Evolutionary conservation across 2,113 vertebrate species (phyloP).

Genomic region (Capricornis sumatraensis): DNA sequence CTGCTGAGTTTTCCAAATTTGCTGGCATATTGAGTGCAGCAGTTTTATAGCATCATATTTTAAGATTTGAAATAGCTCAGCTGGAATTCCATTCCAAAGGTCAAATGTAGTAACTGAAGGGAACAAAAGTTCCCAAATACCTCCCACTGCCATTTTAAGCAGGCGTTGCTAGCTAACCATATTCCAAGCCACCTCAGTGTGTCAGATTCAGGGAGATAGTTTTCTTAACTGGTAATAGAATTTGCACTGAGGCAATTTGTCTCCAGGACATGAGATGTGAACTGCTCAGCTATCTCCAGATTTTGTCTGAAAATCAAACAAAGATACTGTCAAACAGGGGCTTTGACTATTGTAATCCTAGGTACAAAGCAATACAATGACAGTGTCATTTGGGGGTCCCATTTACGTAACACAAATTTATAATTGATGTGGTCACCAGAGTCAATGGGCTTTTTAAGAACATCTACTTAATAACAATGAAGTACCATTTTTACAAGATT

Average conservation of each 20-base stretch:
- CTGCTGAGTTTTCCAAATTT: neutral
- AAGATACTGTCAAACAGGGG: neutral
- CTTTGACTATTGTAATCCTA: conserved; percentile 31
- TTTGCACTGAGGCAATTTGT: conserved; percentile 66
- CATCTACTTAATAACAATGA: conserved; percentile 60
- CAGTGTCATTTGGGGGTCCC: neutral
- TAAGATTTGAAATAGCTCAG: neutral
- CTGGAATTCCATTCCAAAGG: conserved; percentile 41
- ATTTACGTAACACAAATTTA: conserved; percentile 54
- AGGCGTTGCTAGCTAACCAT: conserved; percentile 19
- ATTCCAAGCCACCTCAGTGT: conserved; percentile 33
- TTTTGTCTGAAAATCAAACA: conserved; percentile 46
- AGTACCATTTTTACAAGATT: conserved; percentile 46
- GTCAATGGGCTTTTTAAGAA: conserved; percentile 41
- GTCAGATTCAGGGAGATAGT: conserved; percentile 48
- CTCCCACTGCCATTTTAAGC: conserved; percentile 13
- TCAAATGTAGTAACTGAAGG: conserved; percentile 39
- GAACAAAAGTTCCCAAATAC: conserved; percentile 32
- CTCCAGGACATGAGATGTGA: conserved; percentile 34
- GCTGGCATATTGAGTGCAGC: neutral
- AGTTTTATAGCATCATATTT: neutral
- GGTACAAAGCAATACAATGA: conserved; percentile 22
- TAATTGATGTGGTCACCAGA: conserved; percentile 38
- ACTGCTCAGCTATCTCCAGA: conserved; percentile 25
- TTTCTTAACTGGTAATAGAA: conserved; percentile 60